Conservation (phyloP, 2,113 vertebrate species). For the Chlamydotis undulata region DNA sequence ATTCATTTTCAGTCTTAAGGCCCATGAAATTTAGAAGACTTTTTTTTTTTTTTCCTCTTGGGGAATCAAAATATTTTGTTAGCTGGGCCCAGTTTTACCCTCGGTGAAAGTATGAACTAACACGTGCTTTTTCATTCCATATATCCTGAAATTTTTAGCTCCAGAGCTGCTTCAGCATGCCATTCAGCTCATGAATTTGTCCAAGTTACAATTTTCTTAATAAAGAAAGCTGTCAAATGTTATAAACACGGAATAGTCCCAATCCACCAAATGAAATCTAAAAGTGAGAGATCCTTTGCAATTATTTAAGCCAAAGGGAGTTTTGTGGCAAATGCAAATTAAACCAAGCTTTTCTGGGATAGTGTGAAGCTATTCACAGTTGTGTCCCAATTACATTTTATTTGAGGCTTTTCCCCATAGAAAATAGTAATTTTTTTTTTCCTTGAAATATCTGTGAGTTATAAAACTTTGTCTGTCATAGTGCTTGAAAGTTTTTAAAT, state of each 20-base stretch:
- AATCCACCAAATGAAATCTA: conserved; percentile 27
- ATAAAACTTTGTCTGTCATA: conserved; percentile 7
- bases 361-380: conserved; percentile 35
- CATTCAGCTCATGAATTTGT: not conserved
- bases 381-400: conserved; percentile 36
- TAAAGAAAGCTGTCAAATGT: conserved; percentile 25
- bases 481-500: conserved; percentile 12
- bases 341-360: conserved; percentile 39
- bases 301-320: conserved; percentile 19
- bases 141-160: not conserved
- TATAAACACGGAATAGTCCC: conserved; percentile 37
- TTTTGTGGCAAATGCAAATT: conserved; percentile 62
- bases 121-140: not conserved
- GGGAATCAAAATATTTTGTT: conserved; percentile 12
- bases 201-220: conserved; percentile 21
- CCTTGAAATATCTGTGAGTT: conserved; percentile 31
- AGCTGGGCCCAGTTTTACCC: not conserved
- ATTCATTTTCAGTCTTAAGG: conserved; percentile 13
- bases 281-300: conserved; percentile 39
- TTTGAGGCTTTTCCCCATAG: conserved; percentile 37
- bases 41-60: not conserved
- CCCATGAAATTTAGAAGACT: not conserved
- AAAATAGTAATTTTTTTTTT: not conserved
- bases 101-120: not conserved
- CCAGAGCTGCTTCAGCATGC: not conserved